phyloP scores from a whole-genome alignment of 2,888 invertebrate genomes.

The Lathronympha strigana region DNA sequence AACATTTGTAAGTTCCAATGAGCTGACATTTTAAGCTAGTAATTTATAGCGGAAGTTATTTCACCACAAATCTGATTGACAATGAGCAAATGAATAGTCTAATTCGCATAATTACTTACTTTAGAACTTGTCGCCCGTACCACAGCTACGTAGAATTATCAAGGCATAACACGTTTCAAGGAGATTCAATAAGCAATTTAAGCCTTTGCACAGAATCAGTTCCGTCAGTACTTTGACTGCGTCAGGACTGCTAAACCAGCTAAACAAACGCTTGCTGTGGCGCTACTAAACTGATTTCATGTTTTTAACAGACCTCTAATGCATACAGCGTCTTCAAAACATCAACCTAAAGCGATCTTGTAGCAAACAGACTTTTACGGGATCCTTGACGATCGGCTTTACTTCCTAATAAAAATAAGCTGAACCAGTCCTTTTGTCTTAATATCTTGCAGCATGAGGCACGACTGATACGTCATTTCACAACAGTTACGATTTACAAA shows the following conservation, averaged over 20 bases:
- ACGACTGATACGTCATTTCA: neutral
- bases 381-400: too few species aligned
- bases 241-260: neutral
- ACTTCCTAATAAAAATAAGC: too few species aligned
- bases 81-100: slow-evolving; percentile 33
- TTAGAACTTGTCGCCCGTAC: slow-evolving; percentile 22
- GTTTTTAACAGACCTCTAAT: too few species aligned
- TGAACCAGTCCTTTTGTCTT: too few species aligned
- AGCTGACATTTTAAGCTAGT: slow-evolving; percentile 3
- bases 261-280: neutral
- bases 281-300: too few species aligned
- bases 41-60: slow-evolving; percentile 37
- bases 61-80: slow-evolving; percentile 30
- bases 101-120: slow-evolving; percentile 38
- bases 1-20: slow-evolving; percentile 18
- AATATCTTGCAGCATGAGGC: too few species aligned
- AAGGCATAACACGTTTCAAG: slow-evolving; percentile 51
- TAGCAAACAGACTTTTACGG: too few species aligned
- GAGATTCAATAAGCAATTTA: slow-evolving; percentile 47
- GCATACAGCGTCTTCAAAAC: neutral
- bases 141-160: slow-evolving; percentile 44
- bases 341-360: neutral
- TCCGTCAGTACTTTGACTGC: slow-evolving; percentile 3
- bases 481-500: neutral
- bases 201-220: slow-evolving; percentile 37